These are phyloP conservation scores for Halictus quadricinctus DNA, from an alignment of 2,888 invertebrate species.

Conservation along the genomic window DNA sequence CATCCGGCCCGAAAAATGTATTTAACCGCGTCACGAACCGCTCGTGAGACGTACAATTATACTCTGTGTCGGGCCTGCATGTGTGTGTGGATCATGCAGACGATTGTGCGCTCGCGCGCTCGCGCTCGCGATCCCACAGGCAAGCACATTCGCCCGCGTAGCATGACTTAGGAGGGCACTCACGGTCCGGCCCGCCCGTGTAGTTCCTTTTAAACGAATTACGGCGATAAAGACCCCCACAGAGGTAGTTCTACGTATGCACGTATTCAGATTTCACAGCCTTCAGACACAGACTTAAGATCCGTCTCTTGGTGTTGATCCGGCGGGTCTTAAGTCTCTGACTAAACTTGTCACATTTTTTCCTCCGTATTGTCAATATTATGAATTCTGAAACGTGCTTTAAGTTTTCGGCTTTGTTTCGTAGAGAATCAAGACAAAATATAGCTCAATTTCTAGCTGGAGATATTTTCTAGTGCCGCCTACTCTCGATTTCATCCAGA, in stretches of 20 bases:
- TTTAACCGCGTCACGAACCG: conserved; percentile 63
- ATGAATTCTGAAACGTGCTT: too few species aligned
- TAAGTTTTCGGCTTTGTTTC: too few species aligned
- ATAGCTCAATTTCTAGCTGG: too few species aligned
- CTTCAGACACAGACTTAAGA: not conserved
- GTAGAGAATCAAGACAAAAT: too few species aligned
- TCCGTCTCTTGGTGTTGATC: too few species aligned
- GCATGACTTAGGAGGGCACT: conserved; percentile 73
- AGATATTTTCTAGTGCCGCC: too few species aligned
- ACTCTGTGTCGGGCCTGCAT: conserved; percentile 18
- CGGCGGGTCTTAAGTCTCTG: too few species aligned
- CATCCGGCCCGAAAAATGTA: conserved; percentile 62
- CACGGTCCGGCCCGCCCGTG: conserved; percentile 66
- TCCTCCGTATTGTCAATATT: too few species aligned
- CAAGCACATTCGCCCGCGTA: conserved; percentile 71
- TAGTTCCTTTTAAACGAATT: conserved; percentile 77
- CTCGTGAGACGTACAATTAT: conserved; percentile 59
- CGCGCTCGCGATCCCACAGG: conserved; percentile 37
- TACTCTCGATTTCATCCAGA: too few species aligned
- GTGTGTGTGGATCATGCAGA: conserved; percentile 50
- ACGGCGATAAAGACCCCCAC: conserved; percentile 73
- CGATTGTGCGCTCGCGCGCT: conserved; percentile 24
- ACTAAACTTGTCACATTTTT: too few species aligned
- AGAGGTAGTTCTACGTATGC: conserved; percentile 48
- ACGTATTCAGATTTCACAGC: conserved; percentile 39